Percentiles rank a stretch among this genome's conserved stretches.
phyloP scores from a whole-genome alignment of 1,140 invertebrate genomes.

The Nasonia longicornis region DNA sequence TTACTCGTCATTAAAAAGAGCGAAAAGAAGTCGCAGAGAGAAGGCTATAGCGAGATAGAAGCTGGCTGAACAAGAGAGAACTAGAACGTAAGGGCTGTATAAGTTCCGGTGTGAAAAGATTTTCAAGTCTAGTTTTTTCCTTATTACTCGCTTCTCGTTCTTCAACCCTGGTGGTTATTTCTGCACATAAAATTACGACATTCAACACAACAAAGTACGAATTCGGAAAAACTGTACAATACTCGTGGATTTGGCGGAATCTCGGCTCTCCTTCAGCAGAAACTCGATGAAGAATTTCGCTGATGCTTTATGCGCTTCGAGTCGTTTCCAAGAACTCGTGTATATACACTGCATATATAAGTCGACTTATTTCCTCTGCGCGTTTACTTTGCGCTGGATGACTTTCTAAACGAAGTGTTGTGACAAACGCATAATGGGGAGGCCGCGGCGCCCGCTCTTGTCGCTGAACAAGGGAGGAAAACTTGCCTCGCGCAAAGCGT shows the following conservation, averaged over 20 bases:
- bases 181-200: not conserved
- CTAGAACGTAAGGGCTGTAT: not conserved
- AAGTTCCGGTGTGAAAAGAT: not conserved
- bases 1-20: constrained; percentile 23
- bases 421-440: constrained; percentile 36
- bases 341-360: not conserved
- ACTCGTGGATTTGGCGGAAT: not conserved
- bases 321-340: not conserved
- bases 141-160: not conserved
- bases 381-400: constrained; percentile 21
- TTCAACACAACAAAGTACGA: not conserved
- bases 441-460: not conserved
- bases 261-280: not conserved
- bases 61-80: not conserved
- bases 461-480: constrained; percentile 9
- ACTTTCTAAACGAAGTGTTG: constrained; percentile 38
- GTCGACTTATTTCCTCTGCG: constrained; percentile 12
- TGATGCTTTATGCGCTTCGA: not conserved
- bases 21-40: not conserved
- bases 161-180: no score
- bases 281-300: not conserved
- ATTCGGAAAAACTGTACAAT: not conserved
- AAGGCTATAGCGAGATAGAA: not conserved
- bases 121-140: not conserved
- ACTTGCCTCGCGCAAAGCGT: not conserved